phyloP scores from a whole-genome alignment of 2,113 vertebrate species.

The Sula dactylatra region DNA sequence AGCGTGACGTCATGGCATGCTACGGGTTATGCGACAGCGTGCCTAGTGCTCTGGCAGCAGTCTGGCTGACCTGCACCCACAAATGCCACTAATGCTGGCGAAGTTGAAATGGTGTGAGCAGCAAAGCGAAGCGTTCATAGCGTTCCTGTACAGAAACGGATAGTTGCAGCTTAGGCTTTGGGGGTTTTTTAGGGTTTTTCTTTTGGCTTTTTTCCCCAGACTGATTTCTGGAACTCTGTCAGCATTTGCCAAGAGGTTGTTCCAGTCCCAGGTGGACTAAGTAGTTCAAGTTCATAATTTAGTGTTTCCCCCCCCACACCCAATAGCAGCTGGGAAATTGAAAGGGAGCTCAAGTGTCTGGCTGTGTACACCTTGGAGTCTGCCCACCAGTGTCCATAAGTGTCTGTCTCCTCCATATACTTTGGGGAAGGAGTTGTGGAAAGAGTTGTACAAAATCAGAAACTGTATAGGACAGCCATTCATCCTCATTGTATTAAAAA shows the following conservation, averaged over 20 bases:
- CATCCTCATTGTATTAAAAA: background rate
- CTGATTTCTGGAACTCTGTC: background rate
- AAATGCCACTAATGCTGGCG: background rate
- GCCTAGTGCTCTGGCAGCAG: background rate
- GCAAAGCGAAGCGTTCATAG: background rate
- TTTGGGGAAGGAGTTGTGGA: background rate
- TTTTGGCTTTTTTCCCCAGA: background rate
- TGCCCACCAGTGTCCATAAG: background rate
- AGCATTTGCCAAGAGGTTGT: background rate
- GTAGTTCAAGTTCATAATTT: background rate
- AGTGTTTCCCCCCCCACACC: too few species aligned
- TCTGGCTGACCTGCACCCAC: background rate
- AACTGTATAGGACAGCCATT: background rate
- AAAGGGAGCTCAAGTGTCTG: background rate
- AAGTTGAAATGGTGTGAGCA: background rate
- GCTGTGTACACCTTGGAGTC: background rate
- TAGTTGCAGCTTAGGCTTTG: background rate
- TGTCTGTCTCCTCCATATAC: background rate
- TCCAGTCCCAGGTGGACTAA: background rate
- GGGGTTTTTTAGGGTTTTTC: background rate
- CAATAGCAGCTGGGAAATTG: background rate
- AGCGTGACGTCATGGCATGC: rapidly evolving
- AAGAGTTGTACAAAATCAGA: background rate
- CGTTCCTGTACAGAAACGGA: background rate
- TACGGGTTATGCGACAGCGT: rapidly evolving